Base-by-base conservation (phyloP, 2,888 invertebrate species). In the Metacarcinus magister region DNA sequence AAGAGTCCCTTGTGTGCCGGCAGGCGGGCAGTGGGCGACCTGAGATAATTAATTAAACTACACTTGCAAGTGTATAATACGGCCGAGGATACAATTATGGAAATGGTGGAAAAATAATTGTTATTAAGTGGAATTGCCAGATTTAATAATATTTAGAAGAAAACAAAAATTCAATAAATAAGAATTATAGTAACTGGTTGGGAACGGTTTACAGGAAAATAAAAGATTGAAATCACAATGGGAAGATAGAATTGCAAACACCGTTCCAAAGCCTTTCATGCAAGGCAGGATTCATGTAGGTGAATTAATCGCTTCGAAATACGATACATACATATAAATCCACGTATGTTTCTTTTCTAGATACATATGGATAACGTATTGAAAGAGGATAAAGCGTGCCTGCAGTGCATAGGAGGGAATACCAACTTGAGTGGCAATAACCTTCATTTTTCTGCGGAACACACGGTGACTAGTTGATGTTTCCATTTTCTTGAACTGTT, bases 281-380 rank as follows among this genome's bases (percentile, higher is more conserved):
- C 82, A 82, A 32, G 82, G 28, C 32, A 82, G 23, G 8, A 23
- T 67, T 13, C 19, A 67, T 28, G 82, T 82, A 2, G 0, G 32
- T 32, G 82, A 82, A 82, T 82, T 82, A 32, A 32, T 32, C 10
- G 32, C 32, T 82, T 82, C 82, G 82, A 82, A 82, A 82, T 82
- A 82, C 91, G 43, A 44, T 91, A 44, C 32, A 43, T 90, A 43
- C 46, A 43, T 43, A 43, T 43, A 43, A 44, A 44, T 16, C 44
- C n/a, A 44, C 46, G 44, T 91, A 13, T 91, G 44, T 91, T 46
- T 19, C 91, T 10, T 48, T 10, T 0, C 8, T n/a, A 5, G 3
- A n/a, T 91, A 46, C 44, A 46, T 91, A 44, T 46, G 46, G n/a
- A 48, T 44, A 44, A 44, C 91, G 46, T 48, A 91, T 46, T 91